Evolutionary conservation across 2,888 invertebrate genomes (phyloP).

Genomic region (Altica lythri): DNA sequence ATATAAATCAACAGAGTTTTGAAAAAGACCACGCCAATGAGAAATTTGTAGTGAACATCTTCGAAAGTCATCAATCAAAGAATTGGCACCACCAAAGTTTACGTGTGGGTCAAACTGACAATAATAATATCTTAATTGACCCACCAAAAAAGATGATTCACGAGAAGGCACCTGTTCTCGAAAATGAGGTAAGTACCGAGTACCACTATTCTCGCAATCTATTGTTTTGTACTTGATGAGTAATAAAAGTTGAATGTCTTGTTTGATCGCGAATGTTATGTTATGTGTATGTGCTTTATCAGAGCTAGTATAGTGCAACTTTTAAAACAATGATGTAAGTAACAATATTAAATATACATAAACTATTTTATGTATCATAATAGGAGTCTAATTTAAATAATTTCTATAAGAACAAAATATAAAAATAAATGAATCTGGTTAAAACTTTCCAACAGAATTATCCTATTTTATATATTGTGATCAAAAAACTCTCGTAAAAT

Average conservation of each 20-base stretch:
- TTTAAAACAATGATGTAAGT: too few species aligned
- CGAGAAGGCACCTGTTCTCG: constrained; percentile 6
- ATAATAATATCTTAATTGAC: constrained; percentile 5
- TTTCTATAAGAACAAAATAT: too few species aligned
- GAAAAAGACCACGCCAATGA: constrained; percentile 2
- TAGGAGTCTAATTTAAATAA: too few species aligned
- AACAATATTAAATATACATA: too few species aligned
- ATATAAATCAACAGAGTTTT: too few species aligned
- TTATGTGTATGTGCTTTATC: background rate
- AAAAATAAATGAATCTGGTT: too few species aligned
- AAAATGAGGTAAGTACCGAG: constrained; percentile 24
- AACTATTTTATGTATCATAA: too few species aligned
- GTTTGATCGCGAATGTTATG: constrained; percentile 5
- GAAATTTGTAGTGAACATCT: constrained; percentile 43
- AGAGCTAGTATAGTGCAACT: too few species aligned
- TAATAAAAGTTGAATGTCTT: constrained; percentile 16
- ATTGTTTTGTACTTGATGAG: constrained; percentile 10
- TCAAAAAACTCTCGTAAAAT: too few species aligned
- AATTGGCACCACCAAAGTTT: constrained; percentile 31
- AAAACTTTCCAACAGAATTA: too few species aligned
- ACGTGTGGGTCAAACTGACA: background rate
- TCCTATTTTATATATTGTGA: too few species aligned
- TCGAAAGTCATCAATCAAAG: constrained; percentile 37
- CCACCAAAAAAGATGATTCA: constrained; percentile 2
- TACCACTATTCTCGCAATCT: background rate